phyloP scores from a whole-genome alignment of 2,888 invertebrate genomes.

The Tetranychus truncatus region DNA sequence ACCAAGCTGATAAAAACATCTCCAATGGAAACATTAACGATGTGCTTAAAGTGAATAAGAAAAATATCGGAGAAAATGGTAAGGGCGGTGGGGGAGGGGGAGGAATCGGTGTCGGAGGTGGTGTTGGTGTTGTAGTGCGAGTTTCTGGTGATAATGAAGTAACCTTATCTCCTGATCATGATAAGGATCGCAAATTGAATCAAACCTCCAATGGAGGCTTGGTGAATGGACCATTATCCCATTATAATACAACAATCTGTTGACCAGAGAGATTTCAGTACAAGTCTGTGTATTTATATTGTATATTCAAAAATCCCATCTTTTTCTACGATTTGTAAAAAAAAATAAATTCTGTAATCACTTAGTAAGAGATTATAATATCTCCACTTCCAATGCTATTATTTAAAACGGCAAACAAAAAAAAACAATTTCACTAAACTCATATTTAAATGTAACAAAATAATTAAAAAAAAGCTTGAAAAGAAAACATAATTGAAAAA shows the following conservation, averaged over 20 bases:
- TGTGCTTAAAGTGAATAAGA: conserved; percentile 6
- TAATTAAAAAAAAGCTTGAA: too few relatives aligned
- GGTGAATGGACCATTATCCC: conserved; percentile 23
- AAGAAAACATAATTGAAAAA: too few relatives aligned
- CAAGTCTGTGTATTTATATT: background rate
- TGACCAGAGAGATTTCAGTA: conserved; percentile 14
- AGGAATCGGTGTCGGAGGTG: background rate
- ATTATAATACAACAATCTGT: conserved; percentile 23
- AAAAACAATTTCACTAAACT: background rate
- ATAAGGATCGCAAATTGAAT: conserved; percentile 26
- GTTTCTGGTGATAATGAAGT: conserved; percentile 6
- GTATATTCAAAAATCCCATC: background rate
- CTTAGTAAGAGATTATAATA: background rate
- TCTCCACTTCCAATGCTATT: background rate
- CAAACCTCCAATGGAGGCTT: conserved; percentile 25
- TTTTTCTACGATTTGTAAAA: conserved; percentile 1
- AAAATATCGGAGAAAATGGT: conserved; percentile 15
- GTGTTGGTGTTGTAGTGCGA: background rate
- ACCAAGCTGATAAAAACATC: background rate
- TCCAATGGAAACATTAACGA: background rate
- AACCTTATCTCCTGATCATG: conserved; percentile 23
- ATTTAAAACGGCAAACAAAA: background rate
- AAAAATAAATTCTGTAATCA: background rate
- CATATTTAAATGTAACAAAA: background rate
- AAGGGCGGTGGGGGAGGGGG: background rate